Evolutionary conservation across 2,888 invertebrate species (phyloP).

Genomic region (Drosophila antonietae): DNA sequence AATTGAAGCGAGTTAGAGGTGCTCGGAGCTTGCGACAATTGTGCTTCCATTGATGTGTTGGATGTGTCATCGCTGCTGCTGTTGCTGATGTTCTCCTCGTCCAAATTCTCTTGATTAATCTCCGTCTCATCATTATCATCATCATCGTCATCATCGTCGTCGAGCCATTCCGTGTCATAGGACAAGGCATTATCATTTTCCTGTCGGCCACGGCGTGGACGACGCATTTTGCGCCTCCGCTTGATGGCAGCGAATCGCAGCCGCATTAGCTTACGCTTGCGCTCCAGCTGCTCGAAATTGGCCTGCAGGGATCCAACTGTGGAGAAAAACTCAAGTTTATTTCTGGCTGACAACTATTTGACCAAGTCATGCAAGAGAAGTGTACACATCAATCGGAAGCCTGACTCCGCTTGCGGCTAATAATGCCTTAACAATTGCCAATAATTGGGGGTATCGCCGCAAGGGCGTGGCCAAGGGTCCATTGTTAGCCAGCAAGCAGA

Average conservation of each 20-base stretch:
- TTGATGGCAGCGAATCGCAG: conserved; percentile 48
- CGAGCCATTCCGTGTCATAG: conserved; percentile 44
- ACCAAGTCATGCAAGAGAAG: conserved; percentile 10
- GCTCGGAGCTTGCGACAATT: conserved; percentile 69
- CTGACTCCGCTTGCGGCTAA: conserved; percentile 39
- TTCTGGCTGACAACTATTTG: neutral
- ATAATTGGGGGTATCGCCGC: conserved; percentile 59
- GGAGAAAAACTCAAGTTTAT: conserved; percentile 2
- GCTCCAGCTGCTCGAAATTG: conserved; percentile 42
- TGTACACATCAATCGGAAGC: conserved; percentile 26
- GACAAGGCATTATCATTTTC: conserved; percentile 45
- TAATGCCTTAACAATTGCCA: conserved; percentile 54
- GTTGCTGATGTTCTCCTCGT: conserved; percentile 21
- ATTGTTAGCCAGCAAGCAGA: conserved; percentile 21
- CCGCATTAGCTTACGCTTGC: conserved; percentile 59
- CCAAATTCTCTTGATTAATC: conserved; percentile 14
- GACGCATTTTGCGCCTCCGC: conserved; percentile 31
- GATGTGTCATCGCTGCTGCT: conserved; percentile 48
- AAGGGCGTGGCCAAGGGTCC: conserved; percentile 5
- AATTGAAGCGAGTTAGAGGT: conserved; percentile 59
- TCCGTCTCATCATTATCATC: conserved; percentile 23
- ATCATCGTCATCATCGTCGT: conserved; percentile 35
- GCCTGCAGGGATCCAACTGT: conserved; percentile 53
- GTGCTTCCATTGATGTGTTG: conserved; percentile 71
- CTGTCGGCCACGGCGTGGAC: conserved; percentile 26